Evolutionary conservation across 2,797 vertebrate genomes (phyloP), one percentile per base, ranked within the genome.

Genomic region (Acanthornis magna): DNA sequence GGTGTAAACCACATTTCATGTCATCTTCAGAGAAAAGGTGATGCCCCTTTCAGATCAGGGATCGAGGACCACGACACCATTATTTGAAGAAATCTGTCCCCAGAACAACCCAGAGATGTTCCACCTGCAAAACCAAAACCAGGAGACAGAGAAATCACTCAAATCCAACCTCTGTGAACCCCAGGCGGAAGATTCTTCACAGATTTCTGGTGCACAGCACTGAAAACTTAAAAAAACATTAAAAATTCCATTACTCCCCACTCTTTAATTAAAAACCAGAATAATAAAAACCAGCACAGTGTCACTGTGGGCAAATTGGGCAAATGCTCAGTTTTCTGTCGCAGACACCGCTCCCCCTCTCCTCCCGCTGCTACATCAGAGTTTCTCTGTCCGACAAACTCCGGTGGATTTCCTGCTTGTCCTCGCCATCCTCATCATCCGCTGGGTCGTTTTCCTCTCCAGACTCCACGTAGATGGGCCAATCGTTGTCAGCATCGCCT

Each of bases 401-500:
- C 91, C 98, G 96, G 48, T 96, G 98, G 32, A 98, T 97, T 34
- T 97, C 98, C 70, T 96, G 98, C 93, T 99, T 99, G 96, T 98
- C 98, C 1, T 99, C 98, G 3, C 98, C 96, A 65, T 99, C 98
- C 0, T 85, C 83, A 5, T 99, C 99, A 34, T 98, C 98, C 0
- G 91, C 75, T 0, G 98, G 97, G 45, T 99, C 99, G 1, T 99
- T 99, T 65, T 99, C 99, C 84, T 99, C 99, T 5, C 98, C 98
- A 2, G 99, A 99, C 47, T 99, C 99, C 96, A 99, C 99, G 1
- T 99, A 99, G 78, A 99, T 99, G 25, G 99, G 99, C 99, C 99
- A 99, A 29, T 99, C 99, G 0, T 97, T 97, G 30, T 98, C 98
- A 0, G 97, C 96, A 4, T 99, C 98, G 0, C 97, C 97, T 7